Evolutionary conservation across 2,113 vertebrate genomes (phyloP).

Genomic region (Triplophysa tibetana): DNA sequence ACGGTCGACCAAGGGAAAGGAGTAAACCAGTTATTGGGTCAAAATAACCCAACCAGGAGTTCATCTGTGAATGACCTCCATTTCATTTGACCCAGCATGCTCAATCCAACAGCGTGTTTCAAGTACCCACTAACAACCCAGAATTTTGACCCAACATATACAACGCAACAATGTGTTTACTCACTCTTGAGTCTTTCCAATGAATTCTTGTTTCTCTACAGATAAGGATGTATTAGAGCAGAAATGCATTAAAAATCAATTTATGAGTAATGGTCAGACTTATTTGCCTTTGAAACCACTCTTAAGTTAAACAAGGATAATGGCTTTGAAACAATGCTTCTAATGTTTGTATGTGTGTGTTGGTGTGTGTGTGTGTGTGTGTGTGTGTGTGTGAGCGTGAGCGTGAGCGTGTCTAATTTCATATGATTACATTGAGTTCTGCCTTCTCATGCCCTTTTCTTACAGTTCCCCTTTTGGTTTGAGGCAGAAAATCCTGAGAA

Average conservation of each 20-base stretch:
- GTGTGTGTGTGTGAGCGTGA: neutral
- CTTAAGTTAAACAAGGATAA: neutral
- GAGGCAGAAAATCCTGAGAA: neutral
- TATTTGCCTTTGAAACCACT: neutral
- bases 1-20: too few relatives aligned
- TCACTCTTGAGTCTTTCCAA: neutral
- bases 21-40: too few relatives aligned
- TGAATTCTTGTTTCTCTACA: neutral
- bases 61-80: too few relatives aligned
- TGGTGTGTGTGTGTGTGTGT: neutral
- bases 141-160: too few relatives aligned
- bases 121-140: too few relatives aligned
- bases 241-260: neutral
- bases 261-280: neutral
- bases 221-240: neutral
- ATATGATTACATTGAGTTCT: neutral
- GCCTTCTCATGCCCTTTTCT: neutral
- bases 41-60: too few relatives aligned
- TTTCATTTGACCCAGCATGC: too few relatives aligned
- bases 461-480: constrained; percentile 6
- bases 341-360: constrained; percentile 10
- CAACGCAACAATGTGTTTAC: too few relatives aligned
- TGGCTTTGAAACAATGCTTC: neutral
- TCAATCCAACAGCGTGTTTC: too few relatives aligned
- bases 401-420: neutral